These are phyloP conservation scores for Corythoichthys intestinalis DNA, from an alignment of 2,113 vertebrate genomes.

Conservation along the genomic window DNA sequence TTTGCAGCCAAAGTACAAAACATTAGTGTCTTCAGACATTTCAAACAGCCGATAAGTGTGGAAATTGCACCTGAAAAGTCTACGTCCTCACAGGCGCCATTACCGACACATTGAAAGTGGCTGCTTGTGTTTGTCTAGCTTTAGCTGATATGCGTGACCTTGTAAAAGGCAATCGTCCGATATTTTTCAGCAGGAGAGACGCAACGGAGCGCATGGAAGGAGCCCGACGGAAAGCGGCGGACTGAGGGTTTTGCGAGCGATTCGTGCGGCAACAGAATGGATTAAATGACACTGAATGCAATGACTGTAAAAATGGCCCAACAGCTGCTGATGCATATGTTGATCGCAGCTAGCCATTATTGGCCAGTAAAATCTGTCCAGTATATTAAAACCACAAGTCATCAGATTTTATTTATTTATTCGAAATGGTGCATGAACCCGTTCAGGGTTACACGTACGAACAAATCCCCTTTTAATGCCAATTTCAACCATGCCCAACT, in stretches of 20 bases:
- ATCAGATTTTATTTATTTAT: no score
- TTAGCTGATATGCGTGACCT: background rate
- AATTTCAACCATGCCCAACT: no score
- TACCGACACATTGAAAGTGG: background rate
- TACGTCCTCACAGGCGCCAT: background rate
- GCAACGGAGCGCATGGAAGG: background rate
- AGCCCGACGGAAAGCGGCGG: background rate
- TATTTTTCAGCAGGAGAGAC: background rate
- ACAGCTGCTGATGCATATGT: conserved; percentile 28
- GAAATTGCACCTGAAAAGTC: background rate
- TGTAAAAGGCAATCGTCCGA: conserved; percentile 1
- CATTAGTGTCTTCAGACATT: background rate
- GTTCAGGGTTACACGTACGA: no score
- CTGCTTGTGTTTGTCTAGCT: background rate
- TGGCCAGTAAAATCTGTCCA: background rate
- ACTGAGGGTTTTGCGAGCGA: background rate
- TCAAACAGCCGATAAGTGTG: background rate
- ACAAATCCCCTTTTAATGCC: no score
- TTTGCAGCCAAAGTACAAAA: background rate
- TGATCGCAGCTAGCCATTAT: background rate
- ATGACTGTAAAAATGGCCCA: conserved; percentile 13
- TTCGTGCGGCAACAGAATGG: background rate
- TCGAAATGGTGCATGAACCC: no score
- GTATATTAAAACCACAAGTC: conserved; percentile 26
- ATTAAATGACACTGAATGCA: conserved; percentile 40